Conservation (phyloP, 2,797 vertebrate genomes). For the Lacerta bilineata region DNA sequence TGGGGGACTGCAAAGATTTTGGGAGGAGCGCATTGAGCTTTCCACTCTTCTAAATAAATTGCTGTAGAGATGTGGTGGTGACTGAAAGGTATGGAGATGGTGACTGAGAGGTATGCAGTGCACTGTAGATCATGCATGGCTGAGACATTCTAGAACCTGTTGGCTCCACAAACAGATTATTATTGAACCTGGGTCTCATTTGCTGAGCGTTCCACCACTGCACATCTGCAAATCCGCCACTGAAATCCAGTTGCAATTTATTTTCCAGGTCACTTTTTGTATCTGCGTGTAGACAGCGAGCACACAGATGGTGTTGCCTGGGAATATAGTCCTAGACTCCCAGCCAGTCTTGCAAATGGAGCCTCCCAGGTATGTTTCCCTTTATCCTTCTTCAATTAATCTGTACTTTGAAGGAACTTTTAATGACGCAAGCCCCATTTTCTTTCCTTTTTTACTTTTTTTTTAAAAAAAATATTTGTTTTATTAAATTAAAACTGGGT, state of each 20-base stretch:
- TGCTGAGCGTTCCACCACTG: not conserved
- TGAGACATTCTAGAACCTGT: not conserved
- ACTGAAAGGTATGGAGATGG: no score
- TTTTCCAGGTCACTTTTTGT: slow-evolving; percentile 86
- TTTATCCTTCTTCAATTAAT: slow-evolving; percentile 7
- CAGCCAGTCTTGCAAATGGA: slow-evolving; percentile 76
- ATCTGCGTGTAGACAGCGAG: slow-evolving; percentile 80
- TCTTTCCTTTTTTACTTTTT: not conserved
- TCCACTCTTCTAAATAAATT: not conserved
- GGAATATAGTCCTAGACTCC: slow-evolving; percentile 82
- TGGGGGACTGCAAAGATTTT: not conserved
- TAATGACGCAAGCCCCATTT: accelerated
- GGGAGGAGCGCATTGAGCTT: not conserved
- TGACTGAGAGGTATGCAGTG: no score
- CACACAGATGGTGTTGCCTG: slow-evolving; percentile 72
- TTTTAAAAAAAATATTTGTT: not conserved
- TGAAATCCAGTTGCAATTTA: not conserved
- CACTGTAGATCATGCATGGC: no score
- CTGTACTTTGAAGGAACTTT: not conserved
- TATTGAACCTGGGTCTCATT: not conserved
- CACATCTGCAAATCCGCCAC: not conserved
- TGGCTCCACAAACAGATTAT: not conserved
- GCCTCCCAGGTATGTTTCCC: slow-evolving; percentile 83
- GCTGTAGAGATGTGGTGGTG: no score
- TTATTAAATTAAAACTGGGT: not conserved